Conservation (phyloP, 2,797 vertebrate genomes). For the Cossypha dichroa region DNA sequence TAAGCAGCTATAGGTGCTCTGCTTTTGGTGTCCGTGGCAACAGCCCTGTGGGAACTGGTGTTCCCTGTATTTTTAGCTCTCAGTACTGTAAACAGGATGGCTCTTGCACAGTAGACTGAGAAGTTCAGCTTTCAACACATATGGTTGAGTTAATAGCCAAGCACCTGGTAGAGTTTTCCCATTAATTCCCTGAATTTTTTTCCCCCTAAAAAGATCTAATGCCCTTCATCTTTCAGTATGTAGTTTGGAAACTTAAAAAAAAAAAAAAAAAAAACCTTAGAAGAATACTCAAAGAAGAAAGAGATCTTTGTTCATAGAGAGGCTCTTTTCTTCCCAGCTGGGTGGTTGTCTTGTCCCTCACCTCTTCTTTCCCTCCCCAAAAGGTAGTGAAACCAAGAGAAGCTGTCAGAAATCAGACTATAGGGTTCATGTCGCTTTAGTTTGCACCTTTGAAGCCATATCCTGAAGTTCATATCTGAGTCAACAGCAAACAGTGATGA, state of each 20-base stretch:
- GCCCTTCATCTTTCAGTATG: background rate
- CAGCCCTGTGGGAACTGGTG: background rate
- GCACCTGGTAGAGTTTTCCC: background rate
- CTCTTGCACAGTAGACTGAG: background rate
- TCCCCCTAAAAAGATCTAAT: fast-evolving
- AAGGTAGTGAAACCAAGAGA: background rate
- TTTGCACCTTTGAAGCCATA: background rate
- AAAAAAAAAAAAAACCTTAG: background rate
- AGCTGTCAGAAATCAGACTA: background rate
- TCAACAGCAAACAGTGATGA: fast-evolving
- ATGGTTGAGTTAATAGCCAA: background rate
- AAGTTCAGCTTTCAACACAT: background rate
- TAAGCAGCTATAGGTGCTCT: background rate
- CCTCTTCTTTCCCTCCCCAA: background rate
- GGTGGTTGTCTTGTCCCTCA: background rate
- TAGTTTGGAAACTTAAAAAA: background rate
- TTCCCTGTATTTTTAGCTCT: background rate
- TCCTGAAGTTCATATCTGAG: background rate
- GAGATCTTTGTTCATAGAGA: background rate
- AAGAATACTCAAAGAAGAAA: background rate
- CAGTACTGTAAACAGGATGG: background rate
- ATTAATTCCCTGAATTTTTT: background rate
- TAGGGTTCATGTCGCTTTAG: background rate
- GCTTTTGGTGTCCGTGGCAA: background rate
- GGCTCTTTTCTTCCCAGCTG: background rate